Evolutionary conservation across 2,888 invertebrate species (phyloP).

Genomic region (Pediacus dermestoides): DNA sequence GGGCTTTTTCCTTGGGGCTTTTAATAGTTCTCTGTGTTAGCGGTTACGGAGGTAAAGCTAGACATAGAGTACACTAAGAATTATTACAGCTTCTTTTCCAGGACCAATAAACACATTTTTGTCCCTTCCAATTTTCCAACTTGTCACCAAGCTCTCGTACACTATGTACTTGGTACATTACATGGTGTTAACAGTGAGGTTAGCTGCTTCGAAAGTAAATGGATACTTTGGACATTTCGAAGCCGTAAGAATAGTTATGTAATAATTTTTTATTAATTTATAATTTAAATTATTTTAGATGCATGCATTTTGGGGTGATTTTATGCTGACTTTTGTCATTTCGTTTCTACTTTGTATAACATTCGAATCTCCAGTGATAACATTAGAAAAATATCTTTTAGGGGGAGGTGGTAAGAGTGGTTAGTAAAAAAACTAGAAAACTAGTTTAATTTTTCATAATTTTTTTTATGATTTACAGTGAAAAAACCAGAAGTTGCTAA

Average conservation of each 20-base stretch:
- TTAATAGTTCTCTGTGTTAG: not conserved
- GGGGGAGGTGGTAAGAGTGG: too few relatives aligned
- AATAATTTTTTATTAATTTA: not conserved
- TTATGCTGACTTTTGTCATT: not conserved
- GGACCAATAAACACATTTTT: slow-evolving; percentile 41
- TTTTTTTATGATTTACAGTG: too few relatives aligned
- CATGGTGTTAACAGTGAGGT: slow-evolving; percentile 35
- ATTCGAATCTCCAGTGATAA: slow-evolving; percentile 6
- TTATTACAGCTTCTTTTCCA: not conserved
- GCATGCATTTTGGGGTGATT: slow-evolving; percentile 7
- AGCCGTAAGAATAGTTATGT: slow-evolving; percentile 1
- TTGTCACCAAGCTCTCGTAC: slow-evolving; percentile 53
- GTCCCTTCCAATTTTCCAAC: slow-evolving; percentile 50
- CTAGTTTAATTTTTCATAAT: too few relatives aligned
- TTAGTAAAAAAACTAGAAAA: too few relatives aligned
- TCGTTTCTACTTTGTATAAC: slow-evolving; percentile 1
- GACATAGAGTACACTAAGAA: not conserved
- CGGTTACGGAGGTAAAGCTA: slow-evolving; percentile 4
- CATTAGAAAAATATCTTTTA: slow-evolving; percentile 5
- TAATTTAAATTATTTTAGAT: slow-evolving; percentile 5
- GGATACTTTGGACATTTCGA: too few relatives aligned
- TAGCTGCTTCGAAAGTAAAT: too few relatives aligned
- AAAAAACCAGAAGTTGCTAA: too few relatives aligned
- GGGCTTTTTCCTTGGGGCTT: slow-evolving; percentile 2
- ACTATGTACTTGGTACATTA: slow-evolving; percentile 53